Conservation (phyloP, 2,888 invertebrate genomes). For the Aquatica leii region DNA sequence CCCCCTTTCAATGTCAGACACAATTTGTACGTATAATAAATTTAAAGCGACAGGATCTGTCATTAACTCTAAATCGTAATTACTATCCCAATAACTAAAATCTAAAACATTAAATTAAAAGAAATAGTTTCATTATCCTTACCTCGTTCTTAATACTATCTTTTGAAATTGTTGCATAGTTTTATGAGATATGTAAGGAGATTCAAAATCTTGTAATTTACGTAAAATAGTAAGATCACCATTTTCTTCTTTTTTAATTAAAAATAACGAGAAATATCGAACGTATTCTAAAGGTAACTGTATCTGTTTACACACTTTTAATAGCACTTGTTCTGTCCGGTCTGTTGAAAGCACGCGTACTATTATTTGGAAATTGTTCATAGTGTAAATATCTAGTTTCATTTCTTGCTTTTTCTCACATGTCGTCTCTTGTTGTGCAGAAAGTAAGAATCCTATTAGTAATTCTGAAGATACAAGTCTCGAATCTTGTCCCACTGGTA, state of each 20-base stretch:
- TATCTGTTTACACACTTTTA: slow-evolving; percentile 83
- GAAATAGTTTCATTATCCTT: slow-evolving; percentile 27
- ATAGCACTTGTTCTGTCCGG: slow-evolving; percentile 82
- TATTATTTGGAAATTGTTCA: slow-evolving; percentile 87
- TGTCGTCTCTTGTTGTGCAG: slow-evolving; percentile 90
- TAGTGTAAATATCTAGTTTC: slow-evolving; percentile 81
- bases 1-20: slow-evolving; percentile 84
- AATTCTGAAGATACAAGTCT: slow-evolving; percentile 80
- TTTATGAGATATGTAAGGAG: slow-evolving; percentile 92
- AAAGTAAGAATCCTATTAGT: slow-evolving; percentile 86
- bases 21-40: slow-evolving; percentile 86
- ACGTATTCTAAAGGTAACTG: slow-evolving; percentile 81
- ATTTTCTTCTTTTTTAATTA: slow-evolving; percentile 81
- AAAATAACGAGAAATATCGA: slow-evolving; percentile 89
- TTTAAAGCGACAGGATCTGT: slow-evolving; percentile 84
- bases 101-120: slow-evolving; percentile 14
- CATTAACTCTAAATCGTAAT: slow-evolving; percentile 83
- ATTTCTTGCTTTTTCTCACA: slow-evolving; percentile 74
- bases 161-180: slow-evolving; percentile 76
- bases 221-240: slow-evolving; percentile 79
- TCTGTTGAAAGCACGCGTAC: slow-evolving; percentile 83
- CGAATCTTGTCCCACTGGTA: slow-evolving; percentile 86
- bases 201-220: slow-evolving; percentile 95
- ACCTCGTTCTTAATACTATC: slow-evolving; percentile 89
- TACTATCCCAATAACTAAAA: slow-evolving; percentile 87